Evolutionary conservation across 2,888 invertebrate genomes (phyloP), one percentile per base, ranked within the genome.

Genomic region (Clepsis dumicolana): DNA sequence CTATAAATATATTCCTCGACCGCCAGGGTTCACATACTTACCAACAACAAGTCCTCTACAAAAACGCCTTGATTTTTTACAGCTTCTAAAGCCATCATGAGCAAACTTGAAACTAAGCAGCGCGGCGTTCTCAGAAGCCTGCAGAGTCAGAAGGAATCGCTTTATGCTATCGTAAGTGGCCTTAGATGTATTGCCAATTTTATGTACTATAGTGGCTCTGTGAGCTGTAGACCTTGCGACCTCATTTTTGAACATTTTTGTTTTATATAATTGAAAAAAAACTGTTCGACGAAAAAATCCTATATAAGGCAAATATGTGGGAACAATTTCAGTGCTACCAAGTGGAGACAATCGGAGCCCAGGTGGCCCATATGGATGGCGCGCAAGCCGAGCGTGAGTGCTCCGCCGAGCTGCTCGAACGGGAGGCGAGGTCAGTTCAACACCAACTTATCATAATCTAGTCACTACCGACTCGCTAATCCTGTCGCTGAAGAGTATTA

Each of bases 121-220:
- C 82, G 81, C 2, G 81, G 79, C 18, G 79, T 91, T n/a, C 90
- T 94, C 74, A 93, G 88, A 67, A 89, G 89, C 41, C 77, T 95
- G n/a, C 89, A 90, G 75, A 89, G 79, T 53, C 94, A 94, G 73
- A 95, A 95, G 72, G 96, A 96, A 83, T 86, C 94, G 0, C 86
- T 95, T 8, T 96, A 96, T 74, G 88, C 91, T 44, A 87, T 95
- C 84, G 96, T 95, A 85, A 91, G 91, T 89, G 74, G 35, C 50
- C 52, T 16, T 8, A 12, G 21, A 21, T 48, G 1, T 35, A 35
- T 35, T 1, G 1, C 8, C n/a, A n/a, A n/a, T n/a, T n/a, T n/a
- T n/a, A n/a, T n/a, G n/a, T n/a, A n/a, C n/a, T n/a, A n/a, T n/a
- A n/a, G n/a, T n/a, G n/a, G n/a, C n/a, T n/a, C n/a, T n/a, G n/a